Percentiles rank a stretch among this genome's conserved stretches.
Evolutionary conservation across 2,113 vertebrate genomes (phyloP).

Genomic region (Campylomormyrus tamandua): DNA sequence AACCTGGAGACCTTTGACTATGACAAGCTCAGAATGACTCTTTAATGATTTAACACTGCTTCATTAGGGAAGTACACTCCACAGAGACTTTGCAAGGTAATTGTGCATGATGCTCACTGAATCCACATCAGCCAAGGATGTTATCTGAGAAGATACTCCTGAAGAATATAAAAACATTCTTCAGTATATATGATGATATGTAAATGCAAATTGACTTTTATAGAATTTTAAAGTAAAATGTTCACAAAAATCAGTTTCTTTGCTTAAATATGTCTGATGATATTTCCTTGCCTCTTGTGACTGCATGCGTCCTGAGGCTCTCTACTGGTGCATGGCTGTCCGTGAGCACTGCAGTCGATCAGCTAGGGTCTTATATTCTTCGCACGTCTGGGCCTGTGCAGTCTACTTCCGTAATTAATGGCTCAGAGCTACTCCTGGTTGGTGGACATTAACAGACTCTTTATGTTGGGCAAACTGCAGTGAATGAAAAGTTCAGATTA

Average conservation of each 20-base stretch:
- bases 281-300: background rate
- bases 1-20: slow-evolving; percentile 39
- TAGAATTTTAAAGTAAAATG: background rate
- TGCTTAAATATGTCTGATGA: background rate
- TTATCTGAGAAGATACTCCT: slow-evolving; percentile 2
- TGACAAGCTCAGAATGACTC: slow-evolving; percentile 53
- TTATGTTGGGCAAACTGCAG: background rate
- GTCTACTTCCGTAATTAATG: background rate
- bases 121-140: slow-evolving; percentile 13
- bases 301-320: background rate
- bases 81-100: slow-evolving; percentile 48
- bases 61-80: slow-evolving; percentile 53
- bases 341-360: background rate
- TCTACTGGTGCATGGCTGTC: background rate
- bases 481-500: background rate
- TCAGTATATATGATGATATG: background rate
- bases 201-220: background rate
- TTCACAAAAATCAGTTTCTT: background rate
- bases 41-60: slow-evolving; percentile 58
- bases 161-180: background rate
- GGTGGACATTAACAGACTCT: background rate
- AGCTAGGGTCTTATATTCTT: background rate
- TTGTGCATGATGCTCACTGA: slow-evolving; percentile 35
- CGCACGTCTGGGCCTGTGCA: background rate
- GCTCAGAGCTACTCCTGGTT: background rate